A percentile compares a stretch with the other conserved stretches of the same genome.
phyloP scores from a whole-genome alignment of 2,797 vertebrate species.

The Spinus olivaceus region DNA sequence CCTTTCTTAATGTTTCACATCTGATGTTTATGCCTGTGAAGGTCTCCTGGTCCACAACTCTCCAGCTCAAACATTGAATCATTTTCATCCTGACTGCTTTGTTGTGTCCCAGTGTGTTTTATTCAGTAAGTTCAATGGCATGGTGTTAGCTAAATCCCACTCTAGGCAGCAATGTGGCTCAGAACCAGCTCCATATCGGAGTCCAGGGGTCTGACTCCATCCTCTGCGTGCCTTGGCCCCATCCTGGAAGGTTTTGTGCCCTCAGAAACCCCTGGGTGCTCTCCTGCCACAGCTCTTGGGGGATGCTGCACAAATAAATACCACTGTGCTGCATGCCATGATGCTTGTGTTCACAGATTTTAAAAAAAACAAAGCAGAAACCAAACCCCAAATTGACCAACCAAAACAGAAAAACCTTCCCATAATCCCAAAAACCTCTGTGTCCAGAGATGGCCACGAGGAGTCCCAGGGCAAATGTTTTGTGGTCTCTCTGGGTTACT shows the following conservation, averaged over 20 bases:
- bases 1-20: neutral
- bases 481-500: neutral
- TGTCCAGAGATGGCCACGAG: neutral
- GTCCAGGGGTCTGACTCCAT: neutral
- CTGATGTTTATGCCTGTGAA: neutral
- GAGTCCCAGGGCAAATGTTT: neutral
- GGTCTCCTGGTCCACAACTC: neutral
- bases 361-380: neutral
- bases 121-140: neutral
- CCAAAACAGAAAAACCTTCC: neutral
- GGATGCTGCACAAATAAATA: neutral
- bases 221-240: rapidly evolving
- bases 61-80: neutral
- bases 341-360: neutral
- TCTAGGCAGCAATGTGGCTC: neutral
- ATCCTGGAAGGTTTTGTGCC: neutral
- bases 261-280: neutral
- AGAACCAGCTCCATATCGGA: neutral
- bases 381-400: rapidly evolving
- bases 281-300: neutral
- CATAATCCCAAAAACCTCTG: neutral
- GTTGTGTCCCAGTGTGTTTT: neutral
- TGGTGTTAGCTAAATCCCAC: neutral
- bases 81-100: neutral
- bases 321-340: neutral